These are phyloP conservation scores for Stenodema calcarata DNA, from an alignment of 2,888 invertebrate genomes.

Conservation along the genomic window DNA sequence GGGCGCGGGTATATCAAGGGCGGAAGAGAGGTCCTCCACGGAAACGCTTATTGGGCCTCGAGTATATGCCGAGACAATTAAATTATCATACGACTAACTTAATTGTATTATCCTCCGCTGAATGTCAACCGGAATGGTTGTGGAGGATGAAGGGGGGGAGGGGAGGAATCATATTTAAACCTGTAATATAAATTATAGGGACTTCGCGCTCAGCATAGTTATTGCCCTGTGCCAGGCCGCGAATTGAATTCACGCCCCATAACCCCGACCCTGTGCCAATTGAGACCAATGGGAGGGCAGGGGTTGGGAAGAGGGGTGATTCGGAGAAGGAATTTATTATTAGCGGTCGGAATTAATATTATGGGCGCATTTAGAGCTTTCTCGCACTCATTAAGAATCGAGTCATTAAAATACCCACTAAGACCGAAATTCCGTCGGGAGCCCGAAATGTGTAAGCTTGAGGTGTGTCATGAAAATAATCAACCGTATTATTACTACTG, in stretches of 20 bases:
- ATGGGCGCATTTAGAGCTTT: background rate
- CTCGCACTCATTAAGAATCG: background rate
- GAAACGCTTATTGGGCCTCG: background rate
- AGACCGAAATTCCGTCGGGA: background rate
- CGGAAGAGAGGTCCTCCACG: background rate
- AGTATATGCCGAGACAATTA: conserved; percentile 16
- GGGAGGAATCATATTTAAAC: conserved; percentile 11
- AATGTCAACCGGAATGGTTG: background rate
- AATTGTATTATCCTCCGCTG: conserved; percentile 3
- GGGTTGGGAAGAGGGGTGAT: background rate
- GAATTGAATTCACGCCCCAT: conserved; percentile 34
- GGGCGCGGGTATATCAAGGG: background rate
- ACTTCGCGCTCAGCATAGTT: conserved; percentile 6
- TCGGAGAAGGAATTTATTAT: background rate
- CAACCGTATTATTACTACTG: too few relatives aligned
- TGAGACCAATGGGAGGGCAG: background rate
- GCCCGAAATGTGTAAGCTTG: background rate
- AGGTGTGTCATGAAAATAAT: background rate
- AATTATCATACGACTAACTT: conserved; percentile 34
- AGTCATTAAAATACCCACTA: background rate
- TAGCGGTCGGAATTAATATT: background rate
- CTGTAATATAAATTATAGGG: conserved; percentile 29
- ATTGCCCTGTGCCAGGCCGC: background rate
- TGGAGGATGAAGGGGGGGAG: background rate
- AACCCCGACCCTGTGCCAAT: conserved; percentile 5